Percentiles rank a stretch among this genome's conserved stretches.
phyloP scores from a whole-genome alignment of 2,113 vertebrate species.

The Catagonus wagneri region DNA sequence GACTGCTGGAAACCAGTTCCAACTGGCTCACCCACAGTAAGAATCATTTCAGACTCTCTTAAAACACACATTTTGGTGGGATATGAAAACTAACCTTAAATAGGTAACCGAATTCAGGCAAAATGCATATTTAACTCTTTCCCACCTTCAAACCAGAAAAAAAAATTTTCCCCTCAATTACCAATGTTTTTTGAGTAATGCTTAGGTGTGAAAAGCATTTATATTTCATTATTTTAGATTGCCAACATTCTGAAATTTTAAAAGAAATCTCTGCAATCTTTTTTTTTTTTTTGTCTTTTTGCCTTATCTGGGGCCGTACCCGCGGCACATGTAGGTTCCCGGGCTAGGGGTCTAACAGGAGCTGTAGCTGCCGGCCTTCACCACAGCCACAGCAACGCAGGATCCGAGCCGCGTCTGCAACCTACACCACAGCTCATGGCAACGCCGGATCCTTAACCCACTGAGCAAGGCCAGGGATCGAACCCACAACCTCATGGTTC shows the following conservation, averaged over 20 bases:
- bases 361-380: no score
- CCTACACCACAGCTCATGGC: no score
- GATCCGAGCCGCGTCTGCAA: no score
- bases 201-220: neutral
- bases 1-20: constrained; percentile 80
- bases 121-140: neutral
- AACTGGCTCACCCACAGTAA: constrained; percentile 73
- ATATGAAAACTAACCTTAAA: constrained; percentile 36
- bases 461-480: no score
- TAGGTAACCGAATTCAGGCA: neutral
- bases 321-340: no score
- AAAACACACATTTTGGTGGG: neutral
- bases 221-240: neutral
- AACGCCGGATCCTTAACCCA: no score
- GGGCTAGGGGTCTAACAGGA: no score
- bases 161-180: neutral
- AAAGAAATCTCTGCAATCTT: constrained; percentile 26
- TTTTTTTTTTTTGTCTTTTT: no score
- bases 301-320: no score
- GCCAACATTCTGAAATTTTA: constrained; percentile 13
- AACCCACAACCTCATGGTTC: no score
- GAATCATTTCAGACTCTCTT: constrained; percentile 63
- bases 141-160: neutral
- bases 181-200: neutral
- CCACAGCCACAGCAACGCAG: no score